These are phyloP conservation scores for Galaxea fascicularis DNA, from an alignment of 92 coral and sea anemone genomes.

Conservation along the genomic window DNA sequence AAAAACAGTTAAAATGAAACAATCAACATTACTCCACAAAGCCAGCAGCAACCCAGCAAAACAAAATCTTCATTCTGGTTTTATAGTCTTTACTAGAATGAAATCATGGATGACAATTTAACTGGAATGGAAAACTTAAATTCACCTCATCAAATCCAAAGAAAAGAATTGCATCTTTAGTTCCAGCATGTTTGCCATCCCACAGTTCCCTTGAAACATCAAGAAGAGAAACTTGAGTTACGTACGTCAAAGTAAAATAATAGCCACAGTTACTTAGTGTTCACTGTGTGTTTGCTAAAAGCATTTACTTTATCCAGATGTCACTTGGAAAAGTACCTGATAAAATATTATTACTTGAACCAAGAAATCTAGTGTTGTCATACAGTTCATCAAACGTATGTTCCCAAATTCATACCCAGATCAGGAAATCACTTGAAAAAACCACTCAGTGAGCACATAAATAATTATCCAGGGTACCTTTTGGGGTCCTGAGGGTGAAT, in stretches of 20 bases:
- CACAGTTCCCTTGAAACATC: slow-evolving; percentile 82
- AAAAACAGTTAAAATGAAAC: background rate
- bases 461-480: slow-evolving; percentile 54
- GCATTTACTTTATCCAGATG: too few species aligned
- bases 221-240: background rate
- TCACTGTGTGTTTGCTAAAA: background rate
- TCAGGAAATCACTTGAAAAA: too few species aligned
- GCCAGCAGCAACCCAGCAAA: background rate
- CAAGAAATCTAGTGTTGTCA: too few species aligned
- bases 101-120: background rate
- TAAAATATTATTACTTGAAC: too few species aligned
- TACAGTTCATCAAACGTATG: too few species aligned
- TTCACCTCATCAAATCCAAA: slow-evolving; percentile 92
- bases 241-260: too few species aligned
- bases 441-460: too few species aligned
- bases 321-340: too few species aligned
- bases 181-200: slow-evolving; percentile 95
- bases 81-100: background rate
- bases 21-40: background rate
- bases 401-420: too few species aligned
- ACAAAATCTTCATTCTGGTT: background rate
- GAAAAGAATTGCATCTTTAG: slow-evolving; percentile 81
- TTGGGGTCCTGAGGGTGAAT: slow-evolving; percentile 91
- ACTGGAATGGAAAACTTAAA: background rate
- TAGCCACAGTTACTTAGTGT: background rate